A percentile compares a stretch with the other conserved stretches of the same genome.
Conservation (phyloP, 2,113 vertebrate species). For the Connochaetes taurinus region DNA sequence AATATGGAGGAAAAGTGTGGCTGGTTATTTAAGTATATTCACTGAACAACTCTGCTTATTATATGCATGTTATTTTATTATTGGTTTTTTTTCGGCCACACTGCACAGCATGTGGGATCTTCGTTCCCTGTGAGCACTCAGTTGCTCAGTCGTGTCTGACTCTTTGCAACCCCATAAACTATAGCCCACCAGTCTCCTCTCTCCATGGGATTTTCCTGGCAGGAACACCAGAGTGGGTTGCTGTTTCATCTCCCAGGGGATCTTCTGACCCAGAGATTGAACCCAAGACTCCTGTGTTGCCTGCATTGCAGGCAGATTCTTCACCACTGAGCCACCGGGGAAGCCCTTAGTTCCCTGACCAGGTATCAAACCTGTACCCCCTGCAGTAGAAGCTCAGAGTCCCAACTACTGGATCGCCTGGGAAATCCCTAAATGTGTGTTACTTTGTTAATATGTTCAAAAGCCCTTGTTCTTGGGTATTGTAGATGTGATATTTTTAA, state of each 20-base stretch:
- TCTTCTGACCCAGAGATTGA: background rate
- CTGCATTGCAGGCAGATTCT: background rate
- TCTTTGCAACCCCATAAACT: background rate
- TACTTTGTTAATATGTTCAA: background rate
- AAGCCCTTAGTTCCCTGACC: background rate
- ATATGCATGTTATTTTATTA: background rate
- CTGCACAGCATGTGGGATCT: background rate
- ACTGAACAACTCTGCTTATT: background rate
- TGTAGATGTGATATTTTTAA: background rate
- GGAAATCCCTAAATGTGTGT: background rate
- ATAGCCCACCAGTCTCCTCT: background rate
- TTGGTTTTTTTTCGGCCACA: background rate
- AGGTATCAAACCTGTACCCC: background rate
- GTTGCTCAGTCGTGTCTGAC: background rate
- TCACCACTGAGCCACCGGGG: background rate
- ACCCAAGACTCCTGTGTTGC: background rate
- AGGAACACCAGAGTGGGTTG: background rate
- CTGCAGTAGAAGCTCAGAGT: background rate
- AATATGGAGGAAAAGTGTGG: background rate
- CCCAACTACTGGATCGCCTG: fast-evolving
- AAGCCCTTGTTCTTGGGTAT: background rate
- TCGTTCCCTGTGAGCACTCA: background rate
- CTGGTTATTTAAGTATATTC: background rate
- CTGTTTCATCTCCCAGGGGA: background rate
- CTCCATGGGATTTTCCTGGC: background rate